Evolutionary conservation across 2,797 vertebrate genomes (phyloP).

Genomic region (Erethizon dorsatum): DNA sequence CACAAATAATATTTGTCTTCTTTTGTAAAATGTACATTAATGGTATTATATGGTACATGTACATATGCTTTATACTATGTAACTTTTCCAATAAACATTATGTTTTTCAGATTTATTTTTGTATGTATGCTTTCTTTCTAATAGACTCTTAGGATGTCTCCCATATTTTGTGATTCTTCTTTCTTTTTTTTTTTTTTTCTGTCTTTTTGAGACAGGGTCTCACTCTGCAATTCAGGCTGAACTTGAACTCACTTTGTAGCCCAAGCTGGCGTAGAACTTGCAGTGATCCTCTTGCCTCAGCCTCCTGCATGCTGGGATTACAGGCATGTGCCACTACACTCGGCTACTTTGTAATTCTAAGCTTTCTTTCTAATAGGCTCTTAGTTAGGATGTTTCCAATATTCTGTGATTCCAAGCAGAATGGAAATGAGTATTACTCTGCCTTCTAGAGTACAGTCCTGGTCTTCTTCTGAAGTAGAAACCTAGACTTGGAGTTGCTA

Average conservation of each 20-base stretch:
- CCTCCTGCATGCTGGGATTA: too few relatives aligned
- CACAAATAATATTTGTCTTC: neutral
- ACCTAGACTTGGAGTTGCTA: neutral
- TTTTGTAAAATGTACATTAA: conserved; percentile 1
- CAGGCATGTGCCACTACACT: too few relatives aligned
- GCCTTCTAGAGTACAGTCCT: neutral
- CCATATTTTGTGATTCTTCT: neutral
- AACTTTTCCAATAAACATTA: neutral
- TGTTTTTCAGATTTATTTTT: neutral
- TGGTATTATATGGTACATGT: neutral
- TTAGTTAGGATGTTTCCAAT: neutral
- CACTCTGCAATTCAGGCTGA: neutral
- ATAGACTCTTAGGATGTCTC: neutral
- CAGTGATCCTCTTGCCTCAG: too few relatives aligned
- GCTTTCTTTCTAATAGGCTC: neutral
- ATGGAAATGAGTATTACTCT: neutral
- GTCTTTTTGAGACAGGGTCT: neutral
- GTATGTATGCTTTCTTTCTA: neutral
- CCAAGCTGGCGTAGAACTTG: too few relatives aligned
- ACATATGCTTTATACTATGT: neutral
- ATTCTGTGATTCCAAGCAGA: neutral
- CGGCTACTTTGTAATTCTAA: too few relatives aligned
- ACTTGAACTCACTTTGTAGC: too few relatives aligned
- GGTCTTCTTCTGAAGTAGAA: neutral
- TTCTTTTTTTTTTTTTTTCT: too few relatives aligned